Conservation (phyloP, 1,140 invertebrate species). For the Scaptomyza graminum region DNA sequence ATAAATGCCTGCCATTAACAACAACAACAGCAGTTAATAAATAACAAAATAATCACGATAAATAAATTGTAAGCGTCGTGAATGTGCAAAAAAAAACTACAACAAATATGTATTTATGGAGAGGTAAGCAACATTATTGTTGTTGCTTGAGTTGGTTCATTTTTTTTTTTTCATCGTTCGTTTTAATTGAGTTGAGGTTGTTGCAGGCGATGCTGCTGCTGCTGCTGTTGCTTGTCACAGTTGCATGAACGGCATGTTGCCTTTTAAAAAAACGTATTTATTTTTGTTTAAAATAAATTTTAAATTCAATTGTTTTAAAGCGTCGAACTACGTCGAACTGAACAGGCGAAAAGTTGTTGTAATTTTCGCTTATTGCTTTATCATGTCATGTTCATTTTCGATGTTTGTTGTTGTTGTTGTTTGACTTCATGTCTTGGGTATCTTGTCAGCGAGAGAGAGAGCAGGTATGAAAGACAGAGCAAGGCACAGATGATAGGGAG, state of each 20-base stretch:
- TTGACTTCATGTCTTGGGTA: slow-evolving; percentile 35
- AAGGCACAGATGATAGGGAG: neutral
- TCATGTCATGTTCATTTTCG: slow-evolving; percentile 50
- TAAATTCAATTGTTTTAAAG: slow-evolving; percentile 73
- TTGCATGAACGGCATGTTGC: slow-evolving; percentile 37
- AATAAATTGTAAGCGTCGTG: slow-evolving; percentile 31
- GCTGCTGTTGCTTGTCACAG: slow-evolving; percentile 21
- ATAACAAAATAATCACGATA: slow-evolving; percentile 55
- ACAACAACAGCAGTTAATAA: slow-evolving; percentile 35
- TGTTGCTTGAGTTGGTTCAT: slow-evolving; percentile 38
- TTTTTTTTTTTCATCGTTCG: slow-evolving; percentile 48
- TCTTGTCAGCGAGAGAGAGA: slow-evolving; percentile 17
- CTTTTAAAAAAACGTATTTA: slow-evolving; percentile 33
- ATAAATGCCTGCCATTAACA: slow-evolving; percentile 7
- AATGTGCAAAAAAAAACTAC: slow-evolving; percentile 9
- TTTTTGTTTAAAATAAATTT: slow-evolving; percentile 72
- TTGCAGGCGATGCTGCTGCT: slow-evolving; percentile 21
- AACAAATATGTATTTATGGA: slow-evolving; percentile 27
- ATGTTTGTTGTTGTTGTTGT: slow-evolving; percentile 14
- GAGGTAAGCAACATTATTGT: slow-evolving; percentile 39
- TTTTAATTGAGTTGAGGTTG: slow-evolving; percentile 78
- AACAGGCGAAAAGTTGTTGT: slow-evolving; percentile 69
- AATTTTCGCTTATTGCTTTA: slow-evolving; percentile 81
- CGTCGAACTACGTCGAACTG: slow-evolving; percentile 22
- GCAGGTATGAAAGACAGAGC: neutral